Evolutionary conservation across 2,113 vertebrate species (phyloP).

Genomic region (Silurus meridionalis): DNA sequence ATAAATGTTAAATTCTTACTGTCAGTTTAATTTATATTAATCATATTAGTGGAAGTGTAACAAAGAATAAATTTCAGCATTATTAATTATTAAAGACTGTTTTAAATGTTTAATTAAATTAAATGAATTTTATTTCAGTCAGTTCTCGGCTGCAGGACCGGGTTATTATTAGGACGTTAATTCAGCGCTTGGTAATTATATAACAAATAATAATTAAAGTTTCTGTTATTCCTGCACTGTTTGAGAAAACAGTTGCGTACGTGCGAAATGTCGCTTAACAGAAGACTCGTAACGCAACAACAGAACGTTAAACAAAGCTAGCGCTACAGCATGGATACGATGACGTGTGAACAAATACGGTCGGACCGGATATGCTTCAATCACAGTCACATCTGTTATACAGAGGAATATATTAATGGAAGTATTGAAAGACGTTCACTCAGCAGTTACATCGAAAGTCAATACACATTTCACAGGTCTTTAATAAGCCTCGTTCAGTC

Average conservation of each 20-base stretch:
- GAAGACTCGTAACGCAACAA: not conserved
- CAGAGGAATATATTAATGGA: not conserved
- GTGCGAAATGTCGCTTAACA: not conserved
- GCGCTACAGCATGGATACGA: not conserved
- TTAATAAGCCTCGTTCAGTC: not conserved
- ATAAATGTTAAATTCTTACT: not conserved
- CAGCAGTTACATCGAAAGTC: not conserved
- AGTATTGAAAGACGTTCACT: constrained; percentile 2
- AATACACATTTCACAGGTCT: not conserved
- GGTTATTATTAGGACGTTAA: not conserved
- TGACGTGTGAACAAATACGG: not conserved
- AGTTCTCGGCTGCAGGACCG: not conserved
- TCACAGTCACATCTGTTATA: not conserved
- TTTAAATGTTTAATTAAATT: not conserved
- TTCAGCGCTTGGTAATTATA: not conserved
- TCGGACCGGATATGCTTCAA: not conserved
- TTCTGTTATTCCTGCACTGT: too few species aligned
- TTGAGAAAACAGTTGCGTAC: not conserved
- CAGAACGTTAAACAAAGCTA: not conserved
- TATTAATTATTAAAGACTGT: not conserved
- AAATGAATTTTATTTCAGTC: too few species aligned
- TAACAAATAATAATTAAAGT: not conserved
- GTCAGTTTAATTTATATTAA: not conserved
- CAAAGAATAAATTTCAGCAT: not conserved
- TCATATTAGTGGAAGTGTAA: not conserved